Evolutionary conservation across 1,140 invertebrate genomes (phyloP), one percentile per base, ranked within the genome.

Genomic region (Bombyx mori): DNA sequence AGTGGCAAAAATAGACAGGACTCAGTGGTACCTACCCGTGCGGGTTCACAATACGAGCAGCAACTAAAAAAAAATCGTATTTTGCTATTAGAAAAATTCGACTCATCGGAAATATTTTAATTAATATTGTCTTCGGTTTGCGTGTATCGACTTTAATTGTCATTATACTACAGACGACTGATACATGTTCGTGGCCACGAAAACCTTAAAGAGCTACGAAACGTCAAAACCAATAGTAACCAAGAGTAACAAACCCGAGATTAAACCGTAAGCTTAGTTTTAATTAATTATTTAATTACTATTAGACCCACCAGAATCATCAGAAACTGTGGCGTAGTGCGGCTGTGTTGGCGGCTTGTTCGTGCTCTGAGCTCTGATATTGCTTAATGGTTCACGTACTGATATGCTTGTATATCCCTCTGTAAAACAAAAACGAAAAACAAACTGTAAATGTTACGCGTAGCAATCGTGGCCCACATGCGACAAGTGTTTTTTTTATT

Each of bases 351-450:
- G 26, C 8, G 67, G 74, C 3, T 62, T 66, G 57, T 76, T 82
- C 22, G 53, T 68, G 55, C 69, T 73, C 56, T 82, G 77, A 22
- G 87, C 81, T 6, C 87, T 71, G 42, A 90, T 94, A 89, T 63
- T 91, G 70, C 72, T 90, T 60, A 97, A 86, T 3, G 96, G 96
- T 81, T 96, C 95, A 10, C 95, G 89, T 2, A 97, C 96, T 73
- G 94, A 96, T 66, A 97, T 97, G 71, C 95, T 96, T 1, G 95
- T 97, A 71, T 97, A 97, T 46, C 95, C 95, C 88, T 95, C 94
- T 95, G 79, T 12, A 89, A 88, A 61, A 59, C 56, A 56, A 61
- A 56, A 49, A 8, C 22, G 9, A 56, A 61, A 56, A 49, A 8
- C 22, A 26, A 10, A 12, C 35, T 42, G 10, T n/a, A 44, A n/a